These are phyloP conservation scores for Drosophila erecta DNA, from an alignment of 1,140 invertebrate species.

Conservation along the genomic window DNA sequence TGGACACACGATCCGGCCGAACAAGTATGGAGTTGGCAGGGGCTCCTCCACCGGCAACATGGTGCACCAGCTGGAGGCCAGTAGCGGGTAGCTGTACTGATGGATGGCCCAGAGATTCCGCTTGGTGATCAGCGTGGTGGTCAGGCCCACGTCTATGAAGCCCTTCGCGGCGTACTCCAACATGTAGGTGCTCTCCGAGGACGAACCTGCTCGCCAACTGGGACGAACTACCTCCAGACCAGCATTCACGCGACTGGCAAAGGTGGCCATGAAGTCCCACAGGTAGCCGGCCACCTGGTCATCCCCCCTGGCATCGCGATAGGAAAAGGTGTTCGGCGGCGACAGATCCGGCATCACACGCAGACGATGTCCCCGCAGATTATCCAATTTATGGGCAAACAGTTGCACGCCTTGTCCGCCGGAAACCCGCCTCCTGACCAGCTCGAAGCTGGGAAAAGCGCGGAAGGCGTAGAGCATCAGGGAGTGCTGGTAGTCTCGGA, in stretches of 20 bases:
- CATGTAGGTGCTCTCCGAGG: conserved; percentile 35
- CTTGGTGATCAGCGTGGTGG: background rate
- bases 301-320: conserved; percentile 11
- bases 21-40: conserved; percentile 2
- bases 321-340: conserved; percentile 45
- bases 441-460: conserved; percentile 36
- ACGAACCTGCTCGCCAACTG: background rate
- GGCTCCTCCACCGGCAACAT: conserved; percentile 52
- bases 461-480: conserved; percentile 37
- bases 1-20: conserved; percentile 8
- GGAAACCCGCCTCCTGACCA: background rate
- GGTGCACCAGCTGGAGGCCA: conserved; percentile 47
- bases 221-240: conserved; percentile 16
- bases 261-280: conserved; percentile 37
- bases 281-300: conserved; percentile 38
- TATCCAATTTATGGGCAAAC: conserved; percentile 20
- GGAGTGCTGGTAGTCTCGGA: background rate
- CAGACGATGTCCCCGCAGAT: conserved; percentile 30
- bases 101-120: no score
- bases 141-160: conserved; percentile 42
- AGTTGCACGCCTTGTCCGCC: background rate
- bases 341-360: conserved; percentile 32
- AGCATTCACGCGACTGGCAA: conserved; percentile 6
- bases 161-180: conserved; percentile 27
- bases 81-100: conserved; percentile 47